A percentile compares a stretch with the other conserved stretches of the same genome.
Conservation (phyloP, 2,113 vertebrate species). For the Cyrtonyx montezumae region DNA sequence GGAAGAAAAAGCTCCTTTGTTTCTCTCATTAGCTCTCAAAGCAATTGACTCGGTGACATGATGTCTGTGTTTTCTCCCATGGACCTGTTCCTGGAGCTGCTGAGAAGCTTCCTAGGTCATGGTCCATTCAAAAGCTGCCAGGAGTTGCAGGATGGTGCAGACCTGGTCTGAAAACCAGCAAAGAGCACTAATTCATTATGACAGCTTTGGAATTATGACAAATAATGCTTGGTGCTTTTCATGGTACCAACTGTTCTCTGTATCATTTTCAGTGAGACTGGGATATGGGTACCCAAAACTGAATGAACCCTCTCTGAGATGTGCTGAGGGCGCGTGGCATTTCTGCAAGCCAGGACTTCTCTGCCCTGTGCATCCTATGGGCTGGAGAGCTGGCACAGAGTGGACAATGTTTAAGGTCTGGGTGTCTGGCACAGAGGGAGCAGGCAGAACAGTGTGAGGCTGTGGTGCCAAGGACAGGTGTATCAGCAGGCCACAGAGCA, state of each 20-base stretch:
- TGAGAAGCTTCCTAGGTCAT: conserved; percentile 19
- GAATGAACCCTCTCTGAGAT: background rate
- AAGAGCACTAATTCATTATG: background rate
- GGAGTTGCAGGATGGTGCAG: background rate
- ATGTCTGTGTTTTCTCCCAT: background rate
- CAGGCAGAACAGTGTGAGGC: background rate
- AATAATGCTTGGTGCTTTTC: background rate
- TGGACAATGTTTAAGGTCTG: background rate
- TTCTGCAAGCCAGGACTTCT: background rate
- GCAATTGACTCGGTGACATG: background rate
- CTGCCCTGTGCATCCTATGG: background rate
- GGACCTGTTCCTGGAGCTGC: background rate
- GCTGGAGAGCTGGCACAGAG: rapidly evolving
- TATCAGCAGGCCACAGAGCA: rapidly evolving
- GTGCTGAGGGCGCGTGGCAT: background rate
- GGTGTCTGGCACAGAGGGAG: background rate
- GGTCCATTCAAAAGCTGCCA: background rate
- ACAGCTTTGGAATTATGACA: background rate
- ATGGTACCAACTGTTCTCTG: background rate
- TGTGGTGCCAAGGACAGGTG: background rate
- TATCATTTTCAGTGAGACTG: background rate
- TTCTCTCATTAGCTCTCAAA: background rate
- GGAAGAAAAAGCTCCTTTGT: conserved; percentile 19
- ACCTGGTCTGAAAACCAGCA: background rate
- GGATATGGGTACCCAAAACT: background rate